phyloP scores from a whole-genome alignment of 2,888 invertebrate genomes.

The Ptychoptera contaminata region DNA sequence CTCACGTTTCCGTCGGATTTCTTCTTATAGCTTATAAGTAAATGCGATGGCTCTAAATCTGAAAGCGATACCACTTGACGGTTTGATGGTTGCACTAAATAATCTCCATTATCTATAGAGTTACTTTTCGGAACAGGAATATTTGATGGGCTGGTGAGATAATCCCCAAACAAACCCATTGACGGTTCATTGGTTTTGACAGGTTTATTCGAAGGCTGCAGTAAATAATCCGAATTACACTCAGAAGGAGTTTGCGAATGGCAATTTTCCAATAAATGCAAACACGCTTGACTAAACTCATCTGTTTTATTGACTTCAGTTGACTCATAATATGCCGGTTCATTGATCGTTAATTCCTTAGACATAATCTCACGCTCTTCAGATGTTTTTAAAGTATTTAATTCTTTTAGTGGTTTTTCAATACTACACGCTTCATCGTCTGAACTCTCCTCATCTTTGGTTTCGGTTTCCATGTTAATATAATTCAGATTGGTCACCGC shows the following conservation, averaged over 20 bases:
- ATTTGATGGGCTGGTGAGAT: conserved; percentile 29
- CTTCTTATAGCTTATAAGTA: conserved; percentile 10
- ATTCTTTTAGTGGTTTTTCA: conserved; percentile 22
- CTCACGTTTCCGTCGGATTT: conserved; percentile 4
- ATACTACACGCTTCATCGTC: neutral
- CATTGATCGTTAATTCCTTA: conserved; percentile 27
- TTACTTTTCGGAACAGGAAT: conserved; percentile 21
- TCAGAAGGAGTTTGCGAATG: conserved; percentile 11
- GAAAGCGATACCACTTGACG: conserved; percentile 4
- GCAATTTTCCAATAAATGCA: conserved; percentile 26
- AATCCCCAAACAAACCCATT: conserved; percentile 19
- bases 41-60: conserved; percentile 10
- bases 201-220: conserved; percentile 47
- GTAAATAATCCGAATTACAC: conserved; percentile 35
- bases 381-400: conserved; percentile 20
- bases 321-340: conserved; percentile 30
- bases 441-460: conserved; percentile 1
- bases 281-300: conserved; percentile 30
- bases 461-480: conserved; percentile 25
- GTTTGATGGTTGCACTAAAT: conserved; percentile 9
- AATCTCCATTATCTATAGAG: conserved; percentile 8
- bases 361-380: conserved; percentile 22
- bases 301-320: conserved; percentile 27
- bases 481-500: conserved; percentile 28
- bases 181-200: conserved; percentile 21